Evolutionary conservation across 2,797 vertebrate species (phyloP), one percentile per base, ranked within the genome.

Genomic region (Hoplostethus atlanticus): DNA sequence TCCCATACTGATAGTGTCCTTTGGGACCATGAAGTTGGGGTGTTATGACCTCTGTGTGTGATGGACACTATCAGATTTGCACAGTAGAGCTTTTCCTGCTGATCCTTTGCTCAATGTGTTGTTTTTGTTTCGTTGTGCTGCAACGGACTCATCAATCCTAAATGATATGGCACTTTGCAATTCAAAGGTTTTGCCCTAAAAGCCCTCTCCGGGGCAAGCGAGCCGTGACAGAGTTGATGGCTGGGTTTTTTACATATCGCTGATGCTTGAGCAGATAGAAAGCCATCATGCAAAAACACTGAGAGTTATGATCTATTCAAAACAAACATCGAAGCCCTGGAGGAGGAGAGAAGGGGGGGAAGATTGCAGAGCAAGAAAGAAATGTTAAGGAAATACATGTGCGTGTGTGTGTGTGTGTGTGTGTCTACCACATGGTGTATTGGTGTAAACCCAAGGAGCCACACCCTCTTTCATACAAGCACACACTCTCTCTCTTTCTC

Each of bases 381-480:
- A 77, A 55, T 62, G 30, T 17, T 8, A 11, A 44, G 25, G 51
- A 66, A 66, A 28, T 28, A n/a, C 6, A 30, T 28, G 28, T 12
- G 30, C 12, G 34, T 36, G 34, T 8, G 5, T 8, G 34, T 36
- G 34, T 36, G 34, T 1, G 34, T 42, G 40, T 42, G 40, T 42
- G 40, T 42, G 34, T 36, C 48, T 61, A 70, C 66, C 55, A 73
- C 51, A 17, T 71, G 81, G 70, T 84, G 75, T 48, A 38, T 87
- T 71, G 76, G 57, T 73, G 46, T 71, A 79, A 84, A 81, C 36
- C 46, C 11, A 3, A 31, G 38, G 36, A 6, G 52, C 84, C 88
- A 84, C 86, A 55, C 88, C 86, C 83, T 84, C 76, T 65, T 40
- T 62, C 62, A 50, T 44, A 65, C 56, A 50, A 72, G 81, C 73